These are phyloP conservation scores for Misgurnus mizolepis DNA, from an alignment of 2,113 vertebrate genomes.

Conservation along the genomic window DNA sequence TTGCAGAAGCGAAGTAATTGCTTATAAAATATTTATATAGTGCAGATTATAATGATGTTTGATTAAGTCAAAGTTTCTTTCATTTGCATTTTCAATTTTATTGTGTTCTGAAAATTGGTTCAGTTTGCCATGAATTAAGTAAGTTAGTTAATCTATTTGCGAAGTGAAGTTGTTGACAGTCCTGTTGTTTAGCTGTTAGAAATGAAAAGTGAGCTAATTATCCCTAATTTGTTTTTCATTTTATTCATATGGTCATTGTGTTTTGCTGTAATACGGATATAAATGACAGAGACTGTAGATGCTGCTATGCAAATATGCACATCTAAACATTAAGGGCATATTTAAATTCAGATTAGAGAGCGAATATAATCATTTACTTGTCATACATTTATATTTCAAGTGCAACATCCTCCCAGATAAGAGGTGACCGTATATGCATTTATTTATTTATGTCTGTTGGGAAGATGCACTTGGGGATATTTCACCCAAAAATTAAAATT, in stretches of 20 bases:
- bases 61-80: conserved; percentile 31
- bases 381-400: too few species aligned
- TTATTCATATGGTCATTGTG: not conserved
- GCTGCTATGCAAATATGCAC: not conserved
- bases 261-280: not conserved
- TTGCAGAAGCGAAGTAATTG: conserved; percentile 62
- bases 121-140: not conserved
- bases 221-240: not conserved
- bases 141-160: not conserved
- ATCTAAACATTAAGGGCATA: not conserved
- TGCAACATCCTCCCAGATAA: too few species aligned
- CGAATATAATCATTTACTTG: not conserved
- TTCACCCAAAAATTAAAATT: too few species aligned
- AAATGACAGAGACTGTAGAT: not conserved
- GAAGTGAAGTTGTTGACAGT: not conserved
- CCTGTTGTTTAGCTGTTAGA: not conserved
- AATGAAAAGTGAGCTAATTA: not conserved
- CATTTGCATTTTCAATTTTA: conserved; percentile 24
- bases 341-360: not conserved
- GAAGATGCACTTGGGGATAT: too few species aligned
- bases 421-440: too few species aligned
- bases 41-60: conserved; percentile 31
- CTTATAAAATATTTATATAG: conserved; percentile 60
- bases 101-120: not conserved
- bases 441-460: too few species aligned